Base-by-base conservation (phyloP, 2,113 vertebrate genomes). In the Xiphophorus couchianus region DNA sequence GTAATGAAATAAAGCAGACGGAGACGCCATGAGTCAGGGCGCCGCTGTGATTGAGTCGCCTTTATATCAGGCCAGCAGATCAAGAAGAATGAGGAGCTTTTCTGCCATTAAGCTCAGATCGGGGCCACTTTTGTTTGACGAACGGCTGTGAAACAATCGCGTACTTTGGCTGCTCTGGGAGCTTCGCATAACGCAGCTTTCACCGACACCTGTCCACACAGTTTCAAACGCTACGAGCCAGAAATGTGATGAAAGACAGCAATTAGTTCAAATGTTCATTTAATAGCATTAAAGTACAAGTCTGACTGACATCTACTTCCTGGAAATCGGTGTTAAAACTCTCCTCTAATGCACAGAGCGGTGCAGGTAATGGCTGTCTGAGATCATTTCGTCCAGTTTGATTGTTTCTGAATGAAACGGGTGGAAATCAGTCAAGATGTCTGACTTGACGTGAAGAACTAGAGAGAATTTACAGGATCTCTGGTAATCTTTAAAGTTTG, bases 1-100 rank as follows among this genome's bases (percentile, higher is more conserved):
- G n/a, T 78, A 91, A 93, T 91, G 81, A 89, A 91, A 87, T 90
- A 90, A 93, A 93, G 77, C 44, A 77, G 75, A 74, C 7, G 12
- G 78, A 78, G 87, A 88, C 42, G 70, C 88, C 84, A 89, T 93
- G 91, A 92, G 87, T 84, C 85, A 88, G 84, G 90, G 84, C 86
- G 85, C 79, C 0, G 61, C 75, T 28, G 76, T 87, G 89, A 93
- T 81, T 86, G 82, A 91, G 84, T 78, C 48, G 54, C 65, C 22
- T 42, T 77, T 89, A 86, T 90, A 91, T 89, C 86, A 92, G 51
- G 30, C 19, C 39, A 13, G 71, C 66, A 67, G 81, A 85, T 79
- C 78, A 77, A 86, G 81, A 17, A 44, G 78, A 30, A n/a, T 9
- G 0, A 73, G 12, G 73, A 83, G 63, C 25, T 13, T 73, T 79